These are phyloP conservation scores for Zalophus californianus DNA, from an alignment of 2,797 vertebrate genomes.

Conservation along the genomic window DNA sequence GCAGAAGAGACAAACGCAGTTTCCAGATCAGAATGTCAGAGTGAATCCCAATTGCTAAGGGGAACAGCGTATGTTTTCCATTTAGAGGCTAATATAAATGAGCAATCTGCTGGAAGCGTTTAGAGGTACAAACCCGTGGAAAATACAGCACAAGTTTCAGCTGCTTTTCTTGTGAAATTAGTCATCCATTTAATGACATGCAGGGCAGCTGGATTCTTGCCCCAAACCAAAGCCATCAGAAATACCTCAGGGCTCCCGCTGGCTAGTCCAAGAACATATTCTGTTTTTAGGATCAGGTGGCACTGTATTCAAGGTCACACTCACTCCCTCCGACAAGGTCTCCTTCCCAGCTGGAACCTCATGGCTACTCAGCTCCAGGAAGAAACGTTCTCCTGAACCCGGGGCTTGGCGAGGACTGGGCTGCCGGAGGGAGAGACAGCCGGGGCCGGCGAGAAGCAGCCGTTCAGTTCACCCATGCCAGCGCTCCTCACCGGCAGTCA, in stretches of 20 bases:
- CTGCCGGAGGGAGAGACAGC: not conserved
- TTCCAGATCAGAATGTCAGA: not conserved
- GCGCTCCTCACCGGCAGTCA: rapidly evolving
- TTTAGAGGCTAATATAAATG: conserved; percentile 63
- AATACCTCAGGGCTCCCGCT: not conserved
- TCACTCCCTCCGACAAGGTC: rapidly evolving
- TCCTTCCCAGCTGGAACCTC: not conserved
- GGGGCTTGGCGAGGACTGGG: not conserved
- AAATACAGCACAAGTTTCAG: conserved; percentile 66
- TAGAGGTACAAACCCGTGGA: conserved; percentile 44
- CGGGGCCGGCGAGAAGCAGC: not conserved
- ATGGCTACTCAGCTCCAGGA: rapidly evolving
- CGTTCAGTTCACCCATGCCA: rapidly evolving
- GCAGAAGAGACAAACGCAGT: not conserved
- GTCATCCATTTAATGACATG: conserved; percentile 55
- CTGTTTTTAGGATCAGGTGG: not conserved
- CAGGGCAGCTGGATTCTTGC: not conserved
- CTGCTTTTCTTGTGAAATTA: conserved; percentile 69
- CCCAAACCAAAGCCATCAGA: not conserved
- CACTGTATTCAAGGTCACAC: not conserved
- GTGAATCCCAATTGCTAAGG: not conserved
- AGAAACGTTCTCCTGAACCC: not conserved
- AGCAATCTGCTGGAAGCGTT: conserved; percentile 45
- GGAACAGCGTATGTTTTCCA: conserved; percentile 65
- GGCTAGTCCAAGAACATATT: rapidly evolving